A percentile compares a stretch with the other conserved stretches of the same genome.
These are phyloP conservation scores for Chaetodon trifasciatus DNA, from an alignment of 2,797 vertebrate species.

Conservation along the genomic window DNA sequence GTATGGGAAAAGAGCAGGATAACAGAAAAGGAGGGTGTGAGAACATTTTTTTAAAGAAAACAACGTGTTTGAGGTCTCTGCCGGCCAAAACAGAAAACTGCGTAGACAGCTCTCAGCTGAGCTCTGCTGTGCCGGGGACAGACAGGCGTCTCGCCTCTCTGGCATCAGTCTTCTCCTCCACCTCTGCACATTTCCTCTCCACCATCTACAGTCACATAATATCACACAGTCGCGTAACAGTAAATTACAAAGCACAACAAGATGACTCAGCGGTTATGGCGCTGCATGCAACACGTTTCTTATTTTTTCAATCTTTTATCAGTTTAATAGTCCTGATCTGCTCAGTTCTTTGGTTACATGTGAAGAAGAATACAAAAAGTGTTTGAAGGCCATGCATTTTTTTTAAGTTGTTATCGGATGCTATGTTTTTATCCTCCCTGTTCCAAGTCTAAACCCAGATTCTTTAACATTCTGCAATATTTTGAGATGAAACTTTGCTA, in stretches of 20 bases:
- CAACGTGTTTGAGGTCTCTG: neutral
- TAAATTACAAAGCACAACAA: neutral
- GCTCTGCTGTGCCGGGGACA: neutral
- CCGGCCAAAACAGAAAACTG: neutral
- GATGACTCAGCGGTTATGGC: neutral
- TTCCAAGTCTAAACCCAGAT: neutral
- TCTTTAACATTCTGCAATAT: neutral
- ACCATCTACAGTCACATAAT: slow-evolving; percentile 4
- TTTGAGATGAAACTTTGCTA: slow-evolving; percentile 4
- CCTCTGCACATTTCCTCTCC: slow-evolving; percentile 5
- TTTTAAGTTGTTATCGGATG: neutral
- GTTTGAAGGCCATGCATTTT: neutral
- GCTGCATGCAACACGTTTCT: neutral
- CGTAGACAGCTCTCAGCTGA: neutral
- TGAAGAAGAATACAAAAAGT: neutral
- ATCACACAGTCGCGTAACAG: neutral
- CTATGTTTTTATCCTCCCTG: neutral
- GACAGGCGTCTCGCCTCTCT: slow-evolving; percentile 1
- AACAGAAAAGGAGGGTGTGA: neutral
- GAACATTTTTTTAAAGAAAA: neutral
- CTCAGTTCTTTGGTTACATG: neutral
- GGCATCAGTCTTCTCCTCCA: neutral
- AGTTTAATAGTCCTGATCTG: neutral
- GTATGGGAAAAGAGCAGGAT: neutral
- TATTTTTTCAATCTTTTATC: neutral